phyloP scores from a whole-genome alignment of 2,113 vertebrate genomes.

The Prinia subflava region DNA sequence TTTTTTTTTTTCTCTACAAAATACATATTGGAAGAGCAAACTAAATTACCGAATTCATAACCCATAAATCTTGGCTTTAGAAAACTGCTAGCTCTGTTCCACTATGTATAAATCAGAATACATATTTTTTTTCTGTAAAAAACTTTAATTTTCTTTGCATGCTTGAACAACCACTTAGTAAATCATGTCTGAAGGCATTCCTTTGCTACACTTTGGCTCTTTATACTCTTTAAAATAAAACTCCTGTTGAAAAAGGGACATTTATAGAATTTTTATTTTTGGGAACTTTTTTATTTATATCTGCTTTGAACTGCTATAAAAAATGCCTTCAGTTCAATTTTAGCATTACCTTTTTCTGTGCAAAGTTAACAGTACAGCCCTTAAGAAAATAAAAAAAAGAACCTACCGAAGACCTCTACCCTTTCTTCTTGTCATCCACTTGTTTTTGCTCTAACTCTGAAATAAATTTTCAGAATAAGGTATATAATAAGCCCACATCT shows the following conservation, averaged over 20 bases:
- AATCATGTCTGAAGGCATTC: not conserved
- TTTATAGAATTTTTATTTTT: not conserved
- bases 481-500: not conserved
- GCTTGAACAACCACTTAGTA: not conserved
- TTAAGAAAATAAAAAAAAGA: not conserved
- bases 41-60: not conserved
- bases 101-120: not conserved
- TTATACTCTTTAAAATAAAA: not conserved
- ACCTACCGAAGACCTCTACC: not conserved
- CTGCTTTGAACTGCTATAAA: not conserved
- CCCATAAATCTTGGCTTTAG: not conserved
- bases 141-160: not conserved
- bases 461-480: not conserved
- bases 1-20: not conserved
- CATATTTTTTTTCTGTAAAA: not conserved
- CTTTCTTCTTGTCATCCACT: fast-evolving
- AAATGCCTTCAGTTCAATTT: not conserved
- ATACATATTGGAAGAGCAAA: not conserved
- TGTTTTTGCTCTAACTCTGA: not conserved
- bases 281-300: not conserved
- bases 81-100: not conserved
- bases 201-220: not conserved
- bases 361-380: not conserved
- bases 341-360: not conserved
- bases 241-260: not conserved